Evolutionary conservation across 2,797 vertebrate species (phyloP).

Genomic region (Acanthiza pusilla): DNA sequence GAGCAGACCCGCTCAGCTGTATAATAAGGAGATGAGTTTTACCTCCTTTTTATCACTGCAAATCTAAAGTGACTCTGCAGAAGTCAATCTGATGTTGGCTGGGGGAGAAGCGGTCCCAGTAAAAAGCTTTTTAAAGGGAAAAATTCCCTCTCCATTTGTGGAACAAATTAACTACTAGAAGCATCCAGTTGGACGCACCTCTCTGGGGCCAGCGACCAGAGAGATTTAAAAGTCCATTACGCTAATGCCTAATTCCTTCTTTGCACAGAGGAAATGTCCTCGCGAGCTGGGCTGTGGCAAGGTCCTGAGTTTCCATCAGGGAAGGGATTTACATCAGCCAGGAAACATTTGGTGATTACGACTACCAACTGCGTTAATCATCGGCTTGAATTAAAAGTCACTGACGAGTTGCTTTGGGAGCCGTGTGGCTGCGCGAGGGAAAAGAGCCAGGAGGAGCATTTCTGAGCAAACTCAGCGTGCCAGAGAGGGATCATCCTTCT

Average conservation of each 20-base stretch:
- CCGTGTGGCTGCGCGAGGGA: not conserved
- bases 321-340: not conserved
- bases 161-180: slow-evolving; percentile 24
- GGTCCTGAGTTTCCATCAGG: not conserved
- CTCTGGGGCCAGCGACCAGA: not conserved
- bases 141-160: not conserved
- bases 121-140: slow-evolving; percentile 3
- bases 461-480: not conserved
- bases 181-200: not conserved
- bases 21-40: not conserved
- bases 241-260: not conserved
- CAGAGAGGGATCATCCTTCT: not conserved
- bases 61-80: not conserved
- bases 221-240: slow-evolving; percentile 38
- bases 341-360: slow-evolving; percentile 18
- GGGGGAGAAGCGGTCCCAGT: not conserved
- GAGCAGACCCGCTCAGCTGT: not conserved
- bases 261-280: slow-evolving; percentile 1
- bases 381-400: slow-evolving; percentile 15
- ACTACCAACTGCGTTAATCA: slow-evolving; percentile 24
- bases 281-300: not conserved
- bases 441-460: not conserved
- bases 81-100: not conserved
- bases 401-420: slow-evolving; percentile 28
- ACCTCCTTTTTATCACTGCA: not conserved